Evolutionary conservation across 64 coral and sea anemone genomes (phyloP).

Genomic region (Actinia equina): DNA sequence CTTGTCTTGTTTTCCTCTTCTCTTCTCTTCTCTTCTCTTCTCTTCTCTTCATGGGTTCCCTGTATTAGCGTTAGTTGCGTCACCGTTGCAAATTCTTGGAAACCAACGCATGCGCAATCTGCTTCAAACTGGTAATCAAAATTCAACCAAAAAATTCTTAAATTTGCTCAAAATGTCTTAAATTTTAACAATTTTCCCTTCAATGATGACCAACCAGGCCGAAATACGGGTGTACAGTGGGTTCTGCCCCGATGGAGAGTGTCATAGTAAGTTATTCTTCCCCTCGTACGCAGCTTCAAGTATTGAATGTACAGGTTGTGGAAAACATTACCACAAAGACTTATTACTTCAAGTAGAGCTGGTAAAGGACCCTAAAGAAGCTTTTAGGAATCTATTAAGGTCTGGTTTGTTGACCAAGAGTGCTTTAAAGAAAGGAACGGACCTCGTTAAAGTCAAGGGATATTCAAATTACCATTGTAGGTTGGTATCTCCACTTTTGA

Average conservation of each 20-base stretch:
- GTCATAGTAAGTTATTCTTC: conserved; percentile 84
- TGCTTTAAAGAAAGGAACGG: conserved; percentile 66
- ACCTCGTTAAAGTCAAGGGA: conserved; percentile 90
- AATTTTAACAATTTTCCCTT: neutral
- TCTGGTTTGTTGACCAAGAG: conserved; percentile 59
- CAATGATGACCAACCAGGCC: conserved; percentile 49
- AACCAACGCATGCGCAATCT: neutral
- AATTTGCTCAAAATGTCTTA: neutral
- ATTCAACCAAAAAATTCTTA: neutral
- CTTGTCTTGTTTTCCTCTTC: too few species aligned
- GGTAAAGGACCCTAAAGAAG: conserved; percentile 64
- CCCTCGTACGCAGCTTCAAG: conserved; percentile 79
- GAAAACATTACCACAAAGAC: conserved; percentile 78
- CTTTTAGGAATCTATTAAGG: conserved; percentile 68
- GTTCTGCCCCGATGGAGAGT: conserved; percentile 84
- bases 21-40: too few species aligned
- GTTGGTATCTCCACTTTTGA: conserved; percentile 84
- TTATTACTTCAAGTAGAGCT: conserved; percentile 57
- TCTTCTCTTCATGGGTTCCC: neutral
- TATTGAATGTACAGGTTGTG: conserved; percentile 93
- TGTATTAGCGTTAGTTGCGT: neutral
- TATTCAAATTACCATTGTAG: conserved; percentile 98
- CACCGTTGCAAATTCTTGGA: neutral
- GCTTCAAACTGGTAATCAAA: neutral
- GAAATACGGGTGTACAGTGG: conserved; percentile 84